Conservation (phyloP, 2,113 vertebrate genomes). For the Rhea pennata region DNA sequence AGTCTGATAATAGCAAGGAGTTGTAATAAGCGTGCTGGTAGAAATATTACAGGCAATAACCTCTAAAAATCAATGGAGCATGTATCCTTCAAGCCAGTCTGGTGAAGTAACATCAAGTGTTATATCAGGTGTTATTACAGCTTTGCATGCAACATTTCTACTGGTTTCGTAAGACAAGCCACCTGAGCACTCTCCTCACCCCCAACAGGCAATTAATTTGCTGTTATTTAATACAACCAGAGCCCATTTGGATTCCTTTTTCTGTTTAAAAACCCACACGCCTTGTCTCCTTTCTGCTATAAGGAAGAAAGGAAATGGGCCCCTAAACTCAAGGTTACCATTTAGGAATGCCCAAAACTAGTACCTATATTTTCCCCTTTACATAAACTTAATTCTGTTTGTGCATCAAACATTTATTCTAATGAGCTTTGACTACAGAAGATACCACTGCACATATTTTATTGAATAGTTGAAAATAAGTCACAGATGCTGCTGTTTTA, state of each 20-base stretch:
- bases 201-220: not conserved
- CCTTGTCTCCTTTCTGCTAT: not conserved
- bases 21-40: not conserved
- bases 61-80: constrained; percentile 8
- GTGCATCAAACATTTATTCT: not conserved
- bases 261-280: not conserved
- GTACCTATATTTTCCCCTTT: not conserved
- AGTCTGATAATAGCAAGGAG: not conserved
- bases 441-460: not conserved
- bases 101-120: not conserved
- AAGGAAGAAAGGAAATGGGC: not conserved
- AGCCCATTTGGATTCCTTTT: not conserved
- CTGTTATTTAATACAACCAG: not conserved
- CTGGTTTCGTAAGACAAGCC: not conserved
- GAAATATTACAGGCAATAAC: constrained; percentile 23
- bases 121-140: constrained; percentile 32
- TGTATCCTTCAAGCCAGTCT: not conserved
- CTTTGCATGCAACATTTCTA: not conserved
- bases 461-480: not conserved
- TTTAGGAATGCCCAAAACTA: not conserved
- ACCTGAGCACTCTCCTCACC: not conserved
- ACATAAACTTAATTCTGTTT: not conserved
- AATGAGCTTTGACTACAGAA: constrained; percentile 19
- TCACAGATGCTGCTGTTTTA: not conserved
- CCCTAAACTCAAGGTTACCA: not conserved